Conservation (phyloP, 1,140 invertebrate species). For the Aphelinus atriplicis region DNA sequence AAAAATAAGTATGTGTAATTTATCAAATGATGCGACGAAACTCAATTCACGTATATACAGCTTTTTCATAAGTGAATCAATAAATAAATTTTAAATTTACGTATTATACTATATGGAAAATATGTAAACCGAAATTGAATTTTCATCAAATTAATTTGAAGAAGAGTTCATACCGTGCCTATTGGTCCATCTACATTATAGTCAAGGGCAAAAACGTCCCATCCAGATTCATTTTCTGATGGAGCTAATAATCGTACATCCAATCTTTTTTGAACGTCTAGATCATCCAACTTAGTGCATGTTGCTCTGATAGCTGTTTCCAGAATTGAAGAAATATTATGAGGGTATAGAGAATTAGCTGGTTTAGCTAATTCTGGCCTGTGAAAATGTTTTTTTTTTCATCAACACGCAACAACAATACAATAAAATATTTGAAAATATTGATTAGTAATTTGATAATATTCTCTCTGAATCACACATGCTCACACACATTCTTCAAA, state of each 20-base stretch:
- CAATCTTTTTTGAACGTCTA: slow-evolving; percentile 86
- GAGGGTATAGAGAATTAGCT: slow-evolving; percentile 86
- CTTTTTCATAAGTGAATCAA: not conserved
- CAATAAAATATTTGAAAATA: not conserved
- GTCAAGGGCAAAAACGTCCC: slow-evolving; percentile 95
- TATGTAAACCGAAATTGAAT: not conserved
- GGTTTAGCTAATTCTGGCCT: slow-evolving; percentile 90
- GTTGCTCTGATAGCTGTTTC: slow-evolving; percentile 92
- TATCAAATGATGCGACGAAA: too few species aligned
- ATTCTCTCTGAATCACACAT: not conserved
- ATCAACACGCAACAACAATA: not conserved
- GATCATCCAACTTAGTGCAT: slow-evolving; percentile 94
- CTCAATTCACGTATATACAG: too few species aligned
- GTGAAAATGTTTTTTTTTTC: slow-evolving; percentile 42
- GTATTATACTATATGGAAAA: not conserved
- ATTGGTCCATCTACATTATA: slow-evolving; percentile 95
- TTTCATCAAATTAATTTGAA: not conserved
- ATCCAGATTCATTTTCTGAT: slow-evolving; percentile 86
- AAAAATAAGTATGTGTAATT: too few species aligned
- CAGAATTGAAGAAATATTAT: slow-evolving; percentile 88
- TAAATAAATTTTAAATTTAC: not conserved
- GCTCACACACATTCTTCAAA: not conserved
- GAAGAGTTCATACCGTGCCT: slow-evolving; percentile 73
- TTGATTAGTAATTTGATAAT: not conserved
- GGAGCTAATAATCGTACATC: slow-evolving; percentile 85